Conservation (phyloP, 2,113 vertebrate genomes). For the Riparia riparia region DNA sequence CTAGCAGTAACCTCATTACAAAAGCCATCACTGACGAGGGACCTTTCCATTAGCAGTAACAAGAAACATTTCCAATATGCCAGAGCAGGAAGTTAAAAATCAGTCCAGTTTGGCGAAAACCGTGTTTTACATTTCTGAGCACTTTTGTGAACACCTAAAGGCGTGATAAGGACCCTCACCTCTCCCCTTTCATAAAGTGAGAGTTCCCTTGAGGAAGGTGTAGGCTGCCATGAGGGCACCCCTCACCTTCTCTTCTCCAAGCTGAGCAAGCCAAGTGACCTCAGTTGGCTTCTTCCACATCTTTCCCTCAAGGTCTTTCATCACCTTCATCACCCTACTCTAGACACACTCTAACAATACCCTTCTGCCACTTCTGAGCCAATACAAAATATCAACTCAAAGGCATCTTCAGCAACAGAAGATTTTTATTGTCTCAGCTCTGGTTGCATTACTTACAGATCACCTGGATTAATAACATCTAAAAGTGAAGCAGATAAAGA, state of each 20-base stretch:
- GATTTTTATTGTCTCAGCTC: background rate
- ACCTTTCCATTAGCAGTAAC: background rate
- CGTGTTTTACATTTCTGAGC: background rate
- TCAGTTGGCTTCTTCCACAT: accelerated
- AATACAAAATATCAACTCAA: background rate
- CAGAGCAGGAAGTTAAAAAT: background rate
- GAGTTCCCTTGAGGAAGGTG: background rate
- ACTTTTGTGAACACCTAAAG: background rate
- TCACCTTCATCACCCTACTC: background rate
- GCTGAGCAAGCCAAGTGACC: background rate
- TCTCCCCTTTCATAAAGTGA: background rate
- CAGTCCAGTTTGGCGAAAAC: background rate
- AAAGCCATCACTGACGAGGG: background rate
- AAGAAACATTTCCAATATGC: background rate
- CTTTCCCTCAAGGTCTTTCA: background rate
- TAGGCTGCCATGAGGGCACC: background rate
- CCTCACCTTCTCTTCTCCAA: background rate
- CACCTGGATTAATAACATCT: background rate
- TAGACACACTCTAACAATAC: background rate
- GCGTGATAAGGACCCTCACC: background rate
- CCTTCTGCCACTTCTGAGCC: background rate
- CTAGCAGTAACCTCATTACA: background rate
- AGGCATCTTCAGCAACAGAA: background rate
- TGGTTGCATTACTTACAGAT: background rate
- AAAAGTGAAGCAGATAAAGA: background rate